A percentile compares a stretch with the other conserved stretches of the same genome.
Evolutionary conservation across 92 coral and sea anemone genomes (phyloP).

Genomic region (Bergia puertoricense): DNA sequence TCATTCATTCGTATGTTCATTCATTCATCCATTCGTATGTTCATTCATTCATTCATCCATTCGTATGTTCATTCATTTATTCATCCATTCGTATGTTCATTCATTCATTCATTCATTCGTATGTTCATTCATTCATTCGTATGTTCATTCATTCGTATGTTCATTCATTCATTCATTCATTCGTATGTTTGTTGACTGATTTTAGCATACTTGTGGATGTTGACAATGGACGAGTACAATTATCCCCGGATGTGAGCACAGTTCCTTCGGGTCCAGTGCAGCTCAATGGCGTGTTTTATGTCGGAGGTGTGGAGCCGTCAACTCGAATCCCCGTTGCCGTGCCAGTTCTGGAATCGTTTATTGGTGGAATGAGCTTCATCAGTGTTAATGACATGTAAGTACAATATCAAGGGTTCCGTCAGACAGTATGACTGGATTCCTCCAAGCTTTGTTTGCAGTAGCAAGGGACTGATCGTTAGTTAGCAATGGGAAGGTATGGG

Average conservation of each 20-base stretch:
- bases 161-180: neutral
- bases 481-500: neutral
- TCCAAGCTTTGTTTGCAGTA: too few relatives aligned
- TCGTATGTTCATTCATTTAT: too few relatives aligned
- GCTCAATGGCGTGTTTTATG: slow-evolving; percentile 73
- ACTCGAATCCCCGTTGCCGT: slow-evolving; percentile 57
- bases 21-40: too few relatives aligned
- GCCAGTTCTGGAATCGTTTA: slow-evolving; percentile 76
- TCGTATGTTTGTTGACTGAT: neutral
- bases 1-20: too few relatives aligned
- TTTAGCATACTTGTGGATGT: slow-evolving; percentile 42
- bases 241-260: slow-evolving; percentile 36
- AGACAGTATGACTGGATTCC: neutral
- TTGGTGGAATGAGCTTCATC: slow-evolving; percentile 73
- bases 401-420: neutral
- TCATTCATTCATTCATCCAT: too few relatives aligned
- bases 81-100: neutral
- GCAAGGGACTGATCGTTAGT: too few relatives aligned
- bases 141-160: neutral
- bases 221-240: slow-evolving; percentile 26
- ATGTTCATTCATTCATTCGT: neutral
- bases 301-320: slow-evolving; percentile 72
- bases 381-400: slow-evolving; percentile 67
- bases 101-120: neutral
- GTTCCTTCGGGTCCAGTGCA: slow-evolving; percentile 65